Conservation (phyloP, 1,140 invertebrate genomes). For the Drosophila sturtevanti region DNA sequence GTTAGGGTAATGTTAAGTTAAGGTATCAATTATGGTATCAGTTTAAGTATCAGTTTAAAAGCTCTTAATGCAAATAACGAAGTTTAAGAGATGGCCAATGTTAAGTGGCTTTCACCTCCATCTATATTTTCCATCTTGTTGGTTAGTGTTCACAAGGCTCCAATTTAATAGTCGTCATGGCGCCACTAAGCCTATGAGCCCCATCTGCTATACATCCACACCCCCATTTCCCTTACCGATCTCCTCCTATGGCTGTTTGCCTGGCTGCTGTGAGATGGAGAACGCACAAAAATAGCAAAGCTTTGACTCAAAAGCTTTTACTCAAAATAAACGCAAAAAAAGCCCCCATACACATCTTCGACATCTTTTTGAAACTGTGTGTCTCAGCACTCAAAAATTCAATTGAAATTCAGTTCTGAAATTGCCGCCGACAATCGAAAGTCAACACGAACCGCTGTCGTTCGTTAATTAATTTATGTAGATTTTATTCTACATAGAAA, state of each 20-base stretch:
- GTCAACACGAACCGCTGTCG: slow-evolving; percentile 41
- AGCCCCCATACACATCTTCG: slow-evolving; percentile 37
- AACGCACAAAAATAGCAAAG: neutral
- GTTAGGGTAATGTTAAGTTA: neutral
- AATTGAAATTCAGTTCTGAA: slow-evolving; percentile 60
- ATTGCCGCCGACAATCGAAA: slow-evolving; percentile 58
- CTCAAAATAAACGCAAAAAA: slow-evolving; percentile 34
- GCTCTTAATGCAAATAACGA: neutral
- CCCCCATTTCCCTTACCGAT: neutral
- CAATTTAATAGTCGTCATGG: slow-evolving; percentile 31
- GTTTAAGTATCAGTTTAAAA: neutral
- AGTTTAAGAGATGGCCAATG: no score
- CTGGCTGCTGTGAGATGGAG: slow-evolving; percentile 51
- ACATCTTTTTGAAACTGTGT: slow-evolving; percentile 13
- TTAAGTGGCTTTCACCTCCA: neutral
- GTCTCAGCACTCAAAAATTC: slow-evolving; percentile 56
- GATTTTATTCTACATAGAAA: slow-evolving; percentile 1
- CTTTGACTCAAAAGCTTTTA: slow-evolving; percentile 47
- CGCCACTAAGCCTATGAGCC: slow-evolving; percentile 41
- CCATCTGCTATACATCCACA: neutral
- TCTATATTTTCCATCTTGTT: slow-evolving; percentile 17
- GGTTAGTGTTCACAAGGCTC: slow-evolving; percentile 37
- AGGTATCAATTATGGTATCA: slow-evolving; percentile 10
- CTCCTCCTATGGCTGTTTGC: neutral
- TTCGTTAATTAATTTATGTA: slow-evolving; percentile 21